Evolutionary conservation across 2,113 vertebrate species (phyloP).

Genomic region (Macrotis lagotis): DNA sequence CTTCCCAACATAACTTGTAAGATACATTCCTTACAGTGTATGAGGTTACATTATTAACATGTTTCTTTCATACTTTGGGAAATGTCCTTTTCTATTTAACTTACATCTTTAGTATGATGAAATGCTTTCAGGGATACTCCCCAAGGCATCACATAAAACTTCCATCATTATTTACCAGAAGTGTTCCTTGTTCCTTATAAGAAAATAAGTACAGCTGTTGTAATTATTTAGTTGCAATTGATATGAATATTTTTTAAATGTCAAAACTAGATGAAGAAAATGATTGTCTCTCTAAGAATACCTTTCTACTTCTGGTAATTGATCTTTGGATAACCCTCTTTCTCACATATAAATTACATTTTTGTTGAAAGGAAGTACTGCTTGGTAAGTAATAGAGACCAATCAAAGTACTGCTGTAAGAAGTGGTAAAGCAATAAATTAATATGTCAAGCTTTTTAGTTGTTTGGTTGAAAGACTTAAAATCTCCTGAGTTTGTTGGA

Average conservation of each 20-base stretch:
- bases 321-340: conserved; percentile 15
- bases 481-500: conserved; percentile 55
- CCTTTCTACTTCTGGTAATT: conserved; percentile 28
- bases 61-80: conserved; percentile 46
- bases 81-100: conserved; percentile 37
- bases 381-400: not conserved
- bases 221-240: conserved; percentile 35
- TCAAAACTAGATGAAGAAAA: conserved; percentile 61
- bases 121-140: conserved; percentile 23
- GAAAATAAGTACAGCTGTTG: conserved; percentile 46
- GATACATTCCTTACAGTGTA: not conserved
- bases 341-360: conserved; percentile 47
- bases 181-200: too few species aligned
- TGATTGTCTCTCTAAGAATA: conserved; percentile 25
- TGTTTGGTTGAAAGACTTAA: conserved; percentile 71
- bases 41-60: conserved; percentile 42
- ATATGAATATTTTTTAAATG: conserved; percentile 50
- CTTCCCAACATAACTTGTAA: conserved; percentile 7
- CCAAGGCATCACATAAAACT: conserved; percentile 40
- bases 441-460: conserved; percentile 65
- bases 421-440: conserved; percentile 50
- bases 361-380: conserved; percentile 44
- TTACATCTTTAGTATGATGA: not conserved
- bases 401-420: conserved; percentile 58
- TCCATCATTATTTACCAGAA: conserved; percentile 1